These are phyloP conservation scores for Protonibea diacanthus DNA, from an alignment of 2,797 vertebrate species.

Conservation along the genomic window DNA sequence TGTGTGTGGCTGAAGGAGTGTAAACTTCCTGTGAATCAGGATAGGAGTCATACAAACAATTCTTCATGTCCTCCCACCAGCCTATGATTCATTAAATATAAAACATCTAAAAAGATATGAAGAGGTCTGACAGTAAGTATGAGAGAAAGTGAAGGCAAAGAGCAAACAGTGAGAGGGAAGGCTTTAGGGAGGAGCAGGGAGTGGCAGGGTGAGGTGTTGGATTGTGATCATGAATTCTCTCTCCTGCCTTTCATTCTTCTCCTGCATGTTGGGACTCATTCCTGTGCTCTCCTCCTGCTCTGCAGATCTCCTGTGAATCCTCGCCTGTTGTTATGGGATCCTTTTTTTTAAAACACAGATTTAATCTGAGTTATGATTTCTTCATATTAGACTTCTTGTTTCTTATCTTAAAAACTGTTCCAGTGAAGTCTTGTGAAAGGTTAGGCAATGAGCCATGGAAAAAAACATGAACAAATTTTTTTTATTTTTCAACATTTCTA, in stretches of 20 bases:
- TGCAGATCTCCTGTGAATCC: slow-evolving; percentile 12
- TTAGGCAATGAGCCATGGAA: fast-evolving
- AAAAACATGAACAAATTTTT: too few species aligned
- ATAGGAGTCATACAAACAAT: slow-evolving; percentile 9
- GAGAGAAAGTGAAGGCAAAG: slow-evolving; percentile 27
- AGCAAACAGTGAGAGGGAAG: slow-evolving; percentile 2
- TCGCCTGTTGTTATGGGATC: not conserved
- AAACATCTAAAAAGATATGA: not conserved
- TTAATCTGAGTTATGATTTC: too few species aligned
- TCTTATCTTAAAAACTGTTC: not conserved
- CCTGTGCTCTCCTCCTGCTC: slow-evolving; percentile 26
- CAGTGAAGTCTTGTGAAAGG: not conserved
- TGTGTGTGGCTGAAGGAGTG: slow-evolving; percentile 5
- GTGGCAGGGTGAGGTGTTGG: slow-evolving; percentile 65
- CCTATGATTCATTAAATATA: slow-evolving; percentile 4
- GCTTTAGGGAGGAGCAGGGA: slow-evolving; percentile 70
- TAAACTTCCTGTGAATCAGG: slow-evolving; percentile 32
- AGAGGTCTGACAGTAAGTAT: not conserved
- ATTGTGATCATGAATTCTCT: slow-evolving; percentile 53
- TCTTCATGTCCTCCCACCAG: slow-evolving; percentile 6
- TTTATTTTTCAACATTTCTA: too few species aligned
- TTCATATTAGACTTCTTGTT: too few species aligned
- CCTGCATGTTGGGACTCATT: slow-evolving; percentile 73
- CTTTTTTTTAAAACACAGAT: not conserved
- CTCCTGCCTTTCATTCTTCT: slow-evolving; percentile 61